These are phyloP conservation scores for Pollimyrus isidori DNA, from an alignment of 2,113 vertebrate genomes.

Conservation along the genomic window DNA sequence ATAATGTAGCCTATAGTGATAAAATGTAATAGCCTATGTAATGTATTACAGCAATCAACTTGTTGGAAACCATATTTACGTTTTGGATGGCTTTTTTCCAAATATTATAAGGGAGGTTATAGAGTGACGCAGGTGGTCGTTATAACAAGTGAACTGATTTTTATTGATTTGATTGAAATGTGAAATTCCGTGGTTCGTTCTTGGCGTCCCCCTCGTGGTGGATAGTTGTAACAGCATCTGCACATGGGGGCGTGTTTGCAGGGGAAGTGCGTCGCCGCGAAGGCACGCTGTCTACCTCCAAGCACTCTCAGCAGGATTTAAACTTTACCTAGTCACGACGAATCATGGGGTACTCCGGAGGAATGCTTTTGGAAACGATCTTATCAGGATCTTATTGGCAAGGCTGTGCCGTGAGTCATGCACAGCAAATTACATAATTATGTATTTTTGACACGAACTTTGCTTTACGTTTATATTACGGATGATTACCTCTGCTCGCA, in stretches of 20 bases:
- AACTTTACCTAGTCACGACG: slow-evolving; percentile 10
- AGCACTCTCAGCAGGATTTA: not conserved
- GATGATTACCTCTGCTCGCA: not conserved
- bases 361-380: not conserved
- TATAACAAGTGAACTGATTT: not conserved
- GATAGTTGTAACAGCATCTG: not conserved
- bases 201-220: slow-evolving; percentile 14
- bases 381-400: not conserved
- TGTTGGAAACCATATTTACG: not conserved
- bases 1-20: not conserved
- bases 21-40: not conserved
- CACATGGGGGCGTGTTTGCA: not conserved
- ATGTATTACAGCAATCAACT: not conserved
- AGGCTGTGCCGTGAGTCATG: not conserved
- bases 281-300: not conserved
- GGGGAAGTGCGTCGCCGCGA: not conserved
- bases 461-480: not conserved
- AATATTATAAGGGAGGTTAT: not conserved
- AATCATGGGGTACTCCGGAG: not conserved
- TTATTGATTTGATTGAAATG: not conserved
- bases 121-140: not conserved
- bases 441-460: slow-evolving; percentile 3
- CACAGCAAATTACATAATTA: not conserved
- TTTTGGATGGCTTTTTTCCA: not conserved
- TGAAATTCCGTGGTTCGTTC: not conserved